Evolutionary conservation across 2,797 vertebrate genomes (phyloP).

Genomic region (Hafferia zeledoni): DNA sequence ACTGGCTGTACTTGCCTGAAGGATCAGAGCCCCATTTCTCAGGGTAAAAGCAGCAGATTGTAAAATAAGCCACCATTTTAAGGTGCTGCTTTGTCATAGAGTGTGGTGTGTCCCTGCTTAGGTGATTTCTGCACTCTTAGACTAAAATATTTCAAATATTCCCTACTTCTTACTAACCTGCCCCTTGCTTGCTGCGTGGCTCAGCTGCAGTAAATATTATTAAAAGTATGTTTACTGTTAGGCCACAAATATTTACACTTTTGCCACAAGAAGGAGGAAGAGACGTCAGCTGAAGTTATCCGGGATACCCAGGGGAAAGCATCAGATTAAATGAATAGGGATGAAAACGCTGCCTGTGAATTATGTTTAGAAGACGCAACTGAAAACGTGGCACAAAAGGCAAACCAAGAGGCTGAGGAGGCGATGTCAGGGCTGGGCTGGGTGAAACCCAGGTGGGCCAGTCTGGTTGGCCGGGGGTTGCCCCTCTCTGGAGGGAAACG

Average conservation of each 20-base stretch:
- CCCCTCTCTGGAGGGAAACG: not conserved
- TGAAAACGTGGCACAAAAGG: fast-evolving
- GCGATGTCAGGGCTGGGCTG: not conserved
- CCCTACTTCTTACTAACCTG: not conserved
- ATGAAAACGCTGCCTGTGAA: not conserved
- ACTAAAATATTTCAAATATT: not conserved
- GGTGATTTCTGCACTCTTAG: not conserved
- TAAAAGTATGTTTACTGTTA: not conserved
- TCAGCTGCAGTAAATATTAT: not conserved
- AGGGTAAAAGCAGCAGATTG: not conserved
- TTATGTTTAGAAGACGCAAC: not conserved
- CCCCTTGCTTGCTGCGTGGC: not conserved
- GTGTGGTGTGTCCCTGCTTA: fast-evolving
- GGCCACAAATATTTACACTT: not conserved
- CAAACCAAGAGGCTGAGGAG: not conserved
- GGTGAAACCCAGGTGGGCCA: too few species aligned
- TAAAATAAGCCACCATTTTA: not conserved
- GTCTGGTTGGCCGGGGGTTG: not conserved
- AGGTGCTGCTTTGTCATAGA: not conserved
- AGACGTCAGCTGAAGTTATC: not conserved
- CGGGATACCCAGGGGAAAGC: not conserved
- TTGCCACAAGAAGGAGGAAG: not conserved
- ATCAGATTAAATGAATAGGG: not conserved
- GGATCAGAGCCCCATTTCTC: not conserved
- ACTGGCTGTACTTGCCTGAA: not conserved